Conservation (phyloP, 2,888 invertebrate genomes). For the Clanis bilineata region DNA sequence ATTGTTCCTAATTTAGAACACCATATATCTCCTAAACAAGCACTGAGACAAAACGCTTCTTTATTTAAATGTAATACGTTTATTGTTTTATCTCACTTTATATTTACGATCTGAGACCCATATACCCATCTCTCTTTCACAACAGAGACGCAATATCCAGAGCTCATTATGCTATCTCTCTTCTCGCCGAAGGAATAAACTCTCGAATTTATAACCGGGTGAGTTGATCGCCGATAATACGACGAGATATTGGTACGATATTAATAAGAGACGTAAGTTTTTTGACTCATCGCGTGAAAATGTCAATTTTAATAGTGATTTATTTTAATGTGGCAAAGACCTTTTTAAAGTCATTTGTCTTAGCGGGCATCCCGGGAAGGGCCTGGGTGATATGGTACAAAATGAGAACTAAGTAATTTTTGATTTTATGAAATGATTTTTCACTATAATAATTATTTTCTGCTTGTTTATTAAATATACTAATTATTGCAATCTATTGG, state of each 20-base stretch:
- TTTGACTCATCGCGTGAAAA: conserved; percentile 68
- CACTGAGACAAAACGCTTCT: conserved; percentile 74
- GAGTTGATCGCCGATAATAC: conserved; percentile 69
- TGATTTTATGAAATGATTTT: not conserved
- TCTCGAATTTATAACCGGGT: conserved; percentile 70
- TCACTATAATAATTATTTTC: not conserved
- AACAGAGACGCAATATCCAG: not conserved
- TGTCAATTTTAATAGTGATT: conserved; percentile 75
- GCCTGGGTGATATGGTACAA: not conserved
- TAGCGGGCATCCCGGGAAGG: conserved; percentile 15
- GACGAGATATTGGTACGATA: conserved; percentile 67
- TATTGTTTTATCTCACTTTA: conserved; percentile 79
- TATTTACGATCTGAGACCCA: conserved; percentile 72
- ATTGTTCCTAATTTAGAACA: conserved; percentile 31
- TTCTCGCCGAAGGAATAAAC: conserved; percentile 58
- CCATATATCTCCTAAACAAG: conserved; percentile 62
- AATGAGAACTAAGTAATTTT: not conserved
- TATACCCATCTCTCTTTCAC: conserved; percentile 51
- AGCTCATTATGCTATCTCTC: conserved; percentile 19
- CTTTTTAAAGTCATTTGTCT: conserved; percentile 39
- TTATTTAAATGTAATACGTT: conserved; percentile 80
- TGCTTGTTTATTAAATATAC: too few relatives aligned
- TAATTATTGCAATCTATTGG: too few relatives aligned
- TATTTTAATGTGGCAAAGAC: conserved; percentile 45
- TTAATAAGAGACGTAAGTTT: conserved; percentile 56